Evolutionary conservation across 2,888 invertebrate genomes (phyloP), one percentile per base, ranked within the genome.

Genomic region (Drosophila flavopinicola): DNA sequence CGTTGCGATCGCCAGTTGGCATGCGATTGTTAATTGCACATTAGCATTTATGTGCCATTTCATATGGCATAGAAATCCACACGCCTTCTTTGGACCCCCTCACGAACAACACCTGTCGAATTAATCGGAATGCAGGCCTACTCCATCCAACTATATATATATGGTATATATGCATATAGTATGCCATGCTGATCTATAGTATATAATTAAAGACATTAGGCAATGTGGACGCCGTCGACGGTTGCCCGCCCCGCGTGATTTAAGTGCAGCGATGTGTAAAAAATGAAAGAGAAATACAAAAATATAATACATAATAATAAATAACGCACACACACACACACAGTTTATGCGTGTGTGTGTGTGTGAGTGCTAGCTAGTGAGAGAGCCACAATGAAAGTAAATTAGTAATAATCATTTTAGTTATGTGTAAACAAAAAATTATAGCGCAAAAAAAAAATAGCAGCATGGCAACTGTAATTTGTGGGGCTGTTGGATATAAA

Each of bases 381-480:
- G 37, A 39, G 15, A 53, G 48, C 60, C 54, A 83, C 75, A 73
- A 82, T 65, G 79, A 83, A 79, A 80, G 83, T 78, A 85, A 80
- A 80, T 80, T 83, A 85, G 76, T 83, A 73, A 85, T 82, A 85
- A 80, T 85, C 75, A 82, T 58, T 85, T 72, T 67, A 75, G 75
- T 78, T 82, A 66, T 85, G 64, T 71, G 68, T 72, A 85, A 82
- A 80, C 75, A 85, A 65, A 53, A 82, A 68, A 68, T 66, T 52
- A 71, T 51, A 51, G 27, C 53, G 53, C 59, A 23, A 32, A 33
- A 32, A 30, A 37, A 20, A 29, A 25, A 17, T 20, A 4, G 23
- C 53, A 29, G 74, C 68, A 58, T 61, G 47, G 69, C 73, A 72
- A 72, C 69, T 30, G 29, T 51, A 49, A 61, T 49, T 56, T 65